A percentile compares a stretch with the other conserved stretches of the same genome.
Evolutionary conservation across 2,113 vertebrate species (phyloP).

Genomic region (Eretmochelys imbricata): DNA sequence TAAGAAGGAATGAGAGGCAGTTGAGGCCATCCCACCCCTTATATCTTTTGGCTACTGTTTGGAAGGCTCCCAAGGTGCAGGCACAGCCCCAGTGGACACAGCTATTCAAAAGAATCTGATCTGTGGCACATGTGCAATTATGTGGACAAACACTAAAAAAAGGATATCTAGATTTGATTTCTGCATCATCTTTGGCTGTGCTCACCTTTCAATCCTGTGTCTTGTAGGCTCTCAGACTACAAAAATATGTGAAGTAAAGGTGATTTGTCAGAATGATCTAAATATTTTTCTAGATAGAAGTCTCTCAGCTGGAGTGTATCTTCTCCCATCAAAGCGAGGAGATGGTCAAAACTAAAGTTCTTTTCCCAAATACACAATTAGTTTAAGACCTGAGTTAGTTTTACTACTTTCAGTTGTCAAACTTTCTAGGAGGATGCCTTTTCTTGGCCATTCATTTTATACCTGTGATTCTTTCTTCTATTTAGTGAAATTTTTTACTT

Average conservation of each 20-base stretch:
- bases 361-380: too few species aligned
- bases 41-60: too few species aligned
- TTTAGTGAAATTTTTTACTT: background rate
- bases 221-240: background rate
- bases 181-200: background rate
- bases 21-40: too few species aligned
- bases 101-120: too few species aligned
- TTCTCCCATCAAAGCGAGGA: background rate
- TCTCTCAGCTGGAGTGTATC: too few species aligned
- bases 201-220: background rate
- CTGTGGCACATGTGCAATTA: too few species aligned
- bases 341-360: background rate
- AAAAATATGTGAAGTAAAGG: background rate
- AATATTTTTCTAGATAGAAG: background rate
- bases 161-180: background rate
- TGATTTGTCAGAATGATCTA: background rate
- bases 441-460: too few species aligned
- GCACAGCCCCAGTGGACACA: too few species aligned
- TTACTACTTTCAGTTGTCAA: background rate
- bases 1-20: too few species aligned
- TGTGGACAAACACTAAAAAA: too few species aligned
- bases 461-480: background rate
- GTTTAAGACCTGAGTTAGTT: background rate
- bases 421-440: background rate
- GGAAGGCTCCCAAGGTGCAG: too few species aligned